Evolutionary conservation across 2,113 vertebrate genomes (phyloP).

Genomic region (Carassius gibelio): DNA sequence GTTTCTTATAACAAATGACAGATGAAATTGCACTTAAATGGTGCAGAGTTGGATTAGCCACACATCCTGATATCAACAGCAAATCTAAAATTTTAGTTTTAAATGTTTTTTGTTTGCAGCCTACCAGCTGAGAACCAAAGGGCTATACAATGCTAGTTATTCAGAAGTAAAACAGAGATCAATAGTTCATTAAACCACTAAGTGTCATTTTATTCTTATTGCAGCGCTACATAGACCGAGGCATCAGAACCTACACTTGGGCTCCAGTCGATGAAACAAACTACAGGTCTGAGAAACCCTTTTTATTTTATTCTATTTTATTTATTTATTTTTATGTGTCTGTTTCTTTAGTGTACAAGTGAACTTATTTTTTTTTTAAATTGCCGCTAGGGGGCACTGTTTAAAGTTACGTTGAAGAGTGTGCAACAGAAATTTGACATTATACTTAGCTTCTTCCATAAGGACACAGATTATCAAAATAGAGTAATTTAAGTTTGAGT

Average conservation of each 20-base stretch:
- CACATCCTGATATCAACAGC: background rate
- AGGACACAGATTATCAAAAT: background rate
- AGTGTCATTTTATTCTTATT: conserved; percentile 3
- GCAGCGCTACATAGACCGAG: conserved; percentile 92
- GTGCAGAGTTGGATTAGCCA: background rate
- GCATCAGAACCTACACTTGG: conserved; percentile 87
- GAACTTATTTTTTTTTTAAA: background rate
- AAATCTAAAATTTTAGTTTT: too few relatives aligned
- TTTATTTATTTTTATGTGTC: background rate
- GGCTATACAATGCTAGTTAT: background rate
- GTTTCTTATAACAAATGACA: background rate
- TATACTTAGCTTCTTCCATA: background rate
- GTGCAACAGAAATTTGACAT: background rate
- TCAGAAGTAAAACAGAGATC: background rate
- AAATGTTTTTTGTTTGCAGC: background rate
- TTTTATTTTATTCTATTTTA: background rate
- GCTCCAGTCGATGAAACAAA: conserved; percentile 87
- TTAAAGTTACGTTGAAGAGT: background rate
- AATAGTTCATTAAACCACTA: background rate
- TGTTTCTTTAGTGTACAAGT: background rate
- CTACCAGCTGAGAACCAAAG: background rate
- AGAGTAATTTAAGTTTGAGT: background rate
- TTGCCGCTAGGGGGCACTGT: conserved; percentile 20
- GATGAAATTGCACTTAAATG: background rate
- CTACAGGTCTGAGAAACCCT: conserved; percentile 84